Percentiles rank a stretch among this genome's conserved stretches.
Conservation (phyloP, 1,140 invertebrate species). For the Caenorhabditis remanei region DNA sequence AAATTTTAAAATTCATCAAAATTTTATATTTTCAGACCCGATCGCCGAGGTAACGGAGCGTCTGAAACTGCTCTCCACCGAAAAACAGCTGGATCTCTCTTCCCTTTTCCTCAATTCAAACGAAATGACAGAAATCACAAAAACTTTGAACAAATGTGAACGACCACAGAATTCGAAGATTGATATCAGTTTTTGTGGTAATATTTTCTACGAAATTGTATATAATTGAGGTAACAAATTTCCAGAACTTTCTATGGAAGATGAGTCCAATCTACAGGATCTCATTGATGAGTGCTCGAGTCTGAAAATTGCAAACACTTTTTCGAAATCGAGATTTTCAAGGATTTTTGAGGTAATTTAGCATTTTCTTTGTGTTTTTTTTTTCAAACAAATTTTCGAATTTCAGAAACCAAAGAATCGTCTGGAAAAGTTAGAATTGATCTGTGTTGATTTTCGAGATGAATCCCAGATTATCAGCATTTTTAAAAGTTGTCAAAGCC, state of each 20-base stretch:
- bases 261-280: not conserved
- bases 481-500: not conserved
- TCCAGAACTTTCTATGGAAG: not conserved
- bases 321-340: constrained; percentile 2
- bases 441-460: not conserved
- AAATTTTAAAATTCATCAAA: too few species aligned
- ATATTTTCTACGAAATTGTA: not conserved
- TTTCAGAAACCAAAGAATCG: not conserved
- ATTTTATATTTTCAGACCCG: not conserved
- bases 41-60: not conserved
- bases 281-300: not conserved
- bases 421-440: not conserved
- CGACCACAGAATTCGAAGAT: not conserved
- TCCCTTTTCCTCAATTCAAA: not conserved
- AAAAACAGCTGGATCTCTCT: not conserved
- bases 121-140: not conserved
- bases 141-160: constrained; percentile 17
- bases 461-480: not conserved
- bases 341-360: constrained; percentile 1
- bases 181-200: not conserved
- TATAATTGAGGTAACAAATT: not conserved
- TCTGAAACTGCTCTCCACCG: not conserved
- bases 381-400: not conserved
- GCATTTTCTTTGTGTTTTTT: too few species aligned
- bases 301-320: not conserved